A percentile compares a stretch with the other conserved stretches of the same genome.
Evolutionary conservation across 2,797 vertebrate genomes (phyloP).

Genomic region (Paedocypris micromegethes): DNA sequence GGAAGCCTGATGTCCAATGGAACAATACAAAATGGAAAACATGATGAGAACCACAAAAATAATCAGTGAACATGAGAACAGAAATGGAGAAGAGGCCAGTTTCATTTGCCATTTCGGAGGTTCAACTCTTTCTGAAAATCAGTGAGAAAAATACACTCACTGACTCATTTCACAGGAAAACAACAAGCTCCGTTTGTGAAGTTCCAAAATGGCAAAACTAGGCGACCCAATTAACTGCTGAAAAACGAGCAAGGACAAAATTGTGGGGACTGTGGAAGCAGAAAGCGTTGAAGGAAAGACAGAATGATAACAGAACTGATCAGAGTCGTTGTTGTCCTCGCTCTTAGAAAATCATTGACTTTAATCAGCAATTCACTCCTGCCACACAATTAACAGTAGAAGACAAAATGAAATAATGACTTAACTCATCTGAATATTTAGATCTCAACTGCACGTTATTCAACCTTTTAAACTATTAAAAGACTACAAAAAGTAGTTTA

Average conservation of each 20-base stretch:
- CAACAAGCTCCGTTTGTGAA: background rate
- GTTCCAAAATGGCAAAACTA: constrained; percentile 35
- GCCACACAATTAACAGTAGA: background rate
- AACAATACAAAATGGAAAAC: constrained; percentile 71
- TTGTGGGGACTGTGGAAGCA: constrained; percentile 48
- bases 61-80: constrained; percentile 69
- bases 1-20: constrained; percentile 83
- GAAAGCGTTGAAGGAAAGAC: constrained; percentile 48
- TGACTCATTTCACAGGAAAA: background rate
- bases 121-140: background rate
- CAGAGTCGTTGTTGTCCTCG: constrained; percentile 20
- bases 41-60: constrained; percentile 62
- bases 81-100: constrained; percentile 52
- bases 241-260: constrained; percentile 35
- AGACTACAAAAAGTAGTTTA: too few species aligned
- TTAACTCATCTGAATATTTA: too few species aligned
- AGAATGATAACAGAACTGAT: constrained; percentile 37
- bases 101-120: constrained; percentile 38
- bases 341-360: constrained; percentile 13
- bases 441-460: too few species aligned
- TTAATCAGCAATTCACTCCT: constrained; percentile 20
- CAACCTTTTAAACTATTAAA: too few species aligned
- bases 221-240: constrained; percentile 33
- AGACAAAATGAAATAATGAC: background rate
- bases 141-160: constrained; percentile 9